These are phyloP conservation scores for Phalacrocorax pelagicus DNA, from an alignment of 2,113 vertebrate species.

Conservation along the genomic window DNA sequence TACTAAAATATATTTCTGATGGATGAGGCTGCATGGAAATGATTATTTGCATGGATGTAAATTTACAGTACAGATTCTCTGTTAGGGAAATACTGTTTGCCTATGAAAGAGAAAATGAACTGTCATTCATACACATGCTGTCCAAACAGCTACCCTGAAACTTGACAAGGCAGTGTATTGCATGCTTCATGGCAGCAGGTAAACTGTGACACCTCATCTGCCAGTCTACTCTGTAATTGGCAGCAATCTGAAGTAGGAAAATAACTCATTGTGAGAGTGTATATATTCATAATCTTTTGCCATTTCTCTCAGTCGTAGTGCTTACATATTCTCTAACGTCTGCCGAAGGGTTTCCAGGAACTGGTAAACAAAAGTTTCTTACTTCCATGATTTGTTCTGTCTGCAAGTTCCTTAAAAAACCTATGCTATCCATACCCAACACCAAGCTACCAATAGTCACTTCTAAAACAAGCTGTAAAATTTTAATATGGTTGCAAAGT, in stretches of 20 bases:
- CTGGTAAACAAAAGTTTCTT: background rate
- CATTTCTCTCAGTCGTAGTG: background rate
- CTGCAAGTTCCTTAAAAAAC: background rate
- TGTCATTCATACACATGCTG: background rate
- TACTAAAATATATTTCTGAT: background rate
- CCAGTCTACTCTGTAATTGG: background rate
- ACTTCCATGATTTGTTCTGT: background rate
- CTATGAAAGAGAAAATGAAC: background rate
- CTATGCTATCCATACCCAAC: background rate
- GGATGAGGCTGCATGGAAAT: background rate
- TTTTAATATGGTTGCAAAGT: background rate
- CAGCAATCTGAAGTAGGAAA: background rate
- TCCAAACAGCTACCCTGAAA: background rate
- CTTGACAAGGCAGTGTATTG: background rate
- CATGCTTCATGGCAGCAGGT: background rate
- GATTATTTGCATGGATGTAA: background rate
- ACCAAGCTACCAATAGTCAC: background rate
- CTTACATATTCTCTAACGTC: background rate
- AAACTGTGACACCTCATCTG: background rate
- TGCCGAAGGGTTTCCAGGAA: background rate
- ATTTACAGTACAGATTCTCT: background rate
- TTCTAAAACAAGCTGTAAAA: background rate
- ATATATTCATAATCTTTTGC: background rate
- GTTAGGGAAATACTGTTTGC: background rate
- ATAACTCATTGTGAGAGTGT: background rate